These are phyloP conservation scores for Geophilus truncorum DNA, from an alignment of 2,888 invertebrate genomes.

Conservation along the genomic window DNA sequence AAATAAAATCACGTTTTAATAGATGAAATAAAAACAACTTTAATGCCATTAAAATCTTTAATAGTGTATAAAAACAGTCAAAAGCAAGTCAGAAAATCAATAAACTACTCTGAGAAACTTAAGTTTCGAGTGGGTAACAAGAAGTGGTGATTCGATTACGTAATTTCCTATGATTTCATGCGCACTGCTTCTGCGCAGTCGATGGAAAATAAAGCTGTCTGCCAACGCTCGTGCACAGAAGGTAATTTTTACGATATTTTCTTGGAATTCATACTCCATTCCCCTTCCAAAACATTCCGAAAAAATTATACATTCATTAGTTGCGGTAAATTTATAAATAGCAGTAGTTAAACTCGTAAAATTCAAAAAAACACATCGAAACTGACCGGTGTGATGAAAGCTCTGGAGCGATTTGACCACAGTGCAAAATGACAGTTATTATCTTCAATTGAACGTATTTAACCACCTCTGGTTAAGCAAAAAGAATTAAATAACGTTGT, in stretches of 20 bases:
- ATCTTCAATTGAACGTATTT: background rate
- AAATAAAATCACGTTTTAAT: too few relatives aligned
- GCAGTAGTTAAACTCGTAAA: background rate
- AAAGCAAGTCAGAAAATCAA: too few relatives aligned
- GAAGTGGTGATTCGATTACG: slow-evolving; percentile 1
- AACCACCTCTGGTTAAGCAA: background rate
- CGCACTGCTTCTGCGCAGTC: background rate
- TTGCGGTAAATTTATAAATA: background rate
- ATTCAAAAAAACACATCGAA: background rate
- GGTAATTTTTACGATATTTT: background rate
- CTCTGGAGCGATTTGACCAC: background rate
- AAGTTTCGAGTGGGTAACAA: background rate
- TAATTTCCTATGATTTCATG: slow-evolving; percentile 14
- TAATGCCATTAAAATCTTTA: too few relatives aligned
- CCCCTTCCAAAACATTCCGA: background rate
- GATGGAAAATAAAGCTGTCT: slow-evolving; percentile 17
- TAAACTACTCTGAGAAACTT: too few relatives aligned
- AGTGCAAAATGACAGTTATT: background rate
- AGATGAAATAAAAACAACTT: too few relatives aligned
- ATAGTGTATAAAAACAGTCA: too few relatives aligned
- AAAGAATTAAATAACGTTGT: background rate
- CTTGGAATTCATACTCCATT: background rate
- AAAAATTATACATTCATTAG: background rate
- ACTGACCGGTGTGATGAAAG: background rate
- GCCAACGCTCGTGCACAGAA: background rate